Evolutionary conservation across 2,113 vertebrate genomes (phyloP).

Genomic region (Lycaon pictus): DNA sequence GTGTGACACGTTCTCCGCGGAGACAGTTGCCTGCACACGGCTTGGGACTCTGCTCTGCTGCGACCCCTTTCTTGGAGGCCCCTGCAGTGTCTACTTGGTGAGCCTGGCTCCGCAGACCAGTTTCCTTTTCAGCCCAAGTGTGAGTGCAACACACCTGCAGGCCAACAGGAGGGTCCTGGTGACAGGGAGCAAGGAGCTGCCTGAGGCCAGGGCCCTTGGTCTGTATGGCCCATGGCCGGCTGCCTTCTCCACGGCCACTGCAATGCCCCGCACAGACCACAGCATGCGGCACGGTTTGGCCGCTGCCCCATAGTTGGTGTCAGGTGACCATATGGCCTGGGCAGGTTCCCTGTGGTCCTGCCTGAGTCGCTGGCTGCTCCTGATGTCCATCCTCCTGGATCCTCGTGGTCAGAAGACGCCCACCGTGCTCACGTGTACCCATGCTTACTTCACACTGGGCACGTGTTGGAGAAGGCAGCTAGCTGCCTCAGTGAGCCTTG

Average conservation of each 20-base stretch:
- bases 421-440: background rate
- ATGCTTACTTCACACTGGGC: background rate
- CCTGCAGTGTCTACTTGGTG: background rate
- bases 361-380: too few relatives aligned
- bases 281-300: rapidly evolving
- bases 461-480: background rate
- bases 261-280: background rate
- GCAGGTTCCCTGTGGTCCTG: background rate
- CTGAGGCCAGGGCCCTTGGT: background rate
- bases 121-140: background rate
- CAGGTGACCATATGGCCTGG: background rate
- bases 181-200: background rate
- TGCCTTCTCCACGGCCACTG: background rate
- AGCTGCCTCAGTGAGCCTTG: background rate
- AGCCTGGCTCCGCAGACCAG: background rate
- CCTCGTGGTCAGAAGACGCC: background rate
- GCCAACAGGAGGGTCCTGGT: background rate
- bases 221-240: too few relatives aligned
- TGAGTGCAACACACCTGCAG: background rate
- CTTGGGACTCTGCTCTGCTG: too few relatives aligned
- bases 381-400: too few relatives aligned
- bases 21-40: too few relatives aligned
- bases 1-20: background rate
- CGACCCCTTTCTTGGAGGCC: background rate
- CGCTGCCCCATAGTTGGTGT: background rate